A percentile compares a stretch with the other conserved stretches of the same genome.
Conservation (phyloP, 2,113 vertebrate genomes). For the Sorex fumeus region DNA sequence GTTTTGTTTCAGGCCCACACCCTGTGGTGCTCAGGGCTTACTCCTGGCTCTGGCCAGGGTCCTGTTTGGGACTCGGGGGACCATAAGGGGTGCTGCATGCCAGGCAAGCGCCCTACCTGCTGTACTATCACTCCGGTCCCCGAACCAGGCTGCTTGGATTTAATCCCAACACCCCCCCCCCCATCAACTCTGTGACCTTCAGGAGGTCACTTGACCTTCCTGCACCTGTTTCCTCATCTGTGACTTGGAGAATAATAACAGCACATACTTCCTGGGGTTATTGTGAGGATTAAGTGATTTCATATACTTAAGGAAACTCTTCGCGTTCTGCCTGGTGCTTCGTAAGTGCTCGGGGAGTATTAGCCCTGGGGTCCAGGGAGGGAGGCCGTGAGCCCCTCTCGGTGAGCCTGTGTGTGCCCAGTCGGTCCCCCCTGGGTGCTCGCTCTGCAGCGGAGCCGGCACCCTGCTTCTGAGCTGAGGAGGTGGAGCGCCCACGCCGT, state of each 20-base stretch:
- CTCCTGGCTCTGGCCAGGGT: not conserved
- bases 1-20: too few relatives aligned
- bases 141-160: not conserved
- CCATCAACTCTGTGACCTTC: not conserved
- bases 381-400: not conserved
- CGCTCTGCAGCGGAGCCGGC: slow-evolving; percentile 12
- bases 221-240: not conserved
- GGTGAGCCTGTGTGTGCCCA: slow-evolving; percentile 34
- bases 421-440: slow-evolving; percentile 38
- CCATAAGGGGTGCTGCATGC: too few relatives aligned
- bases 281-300: slow-evolving; percentile 24
- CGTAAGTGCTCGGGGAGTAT: slow-evolving; percentile 3
- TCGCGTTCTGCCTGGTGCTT: not conserved
- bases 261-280: not conserved
- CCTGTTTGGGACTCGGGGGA: too few relatives aligned
- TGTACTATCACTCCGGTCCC: too few relatives aligned
- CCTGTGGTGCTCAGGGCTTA: not conserved
- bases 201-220: not conserved
- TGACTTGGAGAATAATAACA: not conserved
- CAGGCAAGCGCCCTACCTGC: too few relatives aligned
- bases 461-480: slow-evolving; percentile 35
- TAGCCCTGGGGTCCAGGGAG: not conserved
- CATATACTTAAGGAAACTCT: not conserved
- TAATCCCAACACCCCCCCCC: not conserved
- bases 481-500: not conserved